Base-by-base conservation (phyloP, 1,140 invertebrate species). In the Sitobion miscanthi region DNA sequence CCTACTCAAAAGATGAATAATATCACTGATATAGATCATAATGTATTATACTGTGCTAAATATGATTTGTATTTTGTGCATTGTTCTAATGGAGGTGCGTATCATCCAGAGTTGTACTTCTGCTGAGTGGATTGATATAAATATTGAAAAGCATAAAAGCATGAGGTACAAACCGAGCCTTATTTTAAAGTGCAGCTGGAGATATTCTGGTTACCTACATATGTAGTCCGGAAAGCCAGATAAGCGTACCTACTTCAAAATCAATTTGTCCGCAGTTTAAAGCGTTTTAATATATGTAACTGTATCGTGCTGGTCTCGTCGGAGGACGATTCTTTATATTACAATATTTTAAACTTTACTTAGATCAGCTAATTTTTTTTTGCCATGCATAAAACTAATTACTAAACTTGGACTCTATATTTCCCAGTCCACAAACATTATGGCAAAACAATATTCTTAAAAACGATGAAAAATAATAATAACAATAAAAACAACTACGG, bases 111-210 rank as follows among this genome's bases (percentile, higher is more conserved):
- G 30, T 77, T 77, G n/a, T 77, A 77, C 11, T 77, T 35, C 17
- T 77, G 62, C 30, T 17, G 62, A 77, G 62, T 77, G 62, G 14
- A 77, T 77, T n/a, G 62, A 77, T 77, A 35, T 77, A 20, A 77
- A n/a, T 77, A 77, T n/a, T 77, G 62, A 77, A 77, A 77, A 77
- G 30, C 62, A n/a, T 77, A n/a, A 77, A 35, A 77, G 62, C 62
- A 20, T 5, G 14, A 77, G 14, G 14, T 4, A 77, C 62, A 17
- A 17, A 77, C 30, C 62, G n/a, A 77, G 62, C 14, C 14, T 77
- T 77, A 69, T 77, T 77, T 77, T 77, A 77, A 77, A 77, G 62
- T 77, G 62, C 62, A 35, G n/a, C 3, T 77, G 62, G 14, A n/a
- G 14, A 77, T 77, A n/a, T 69, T 69, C n/a, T 77, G 23, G 1